phyloP scores from a whole-genome alignment of 2,888 invertebrate species.

The Acanthoscelides obtectus region DNA sequence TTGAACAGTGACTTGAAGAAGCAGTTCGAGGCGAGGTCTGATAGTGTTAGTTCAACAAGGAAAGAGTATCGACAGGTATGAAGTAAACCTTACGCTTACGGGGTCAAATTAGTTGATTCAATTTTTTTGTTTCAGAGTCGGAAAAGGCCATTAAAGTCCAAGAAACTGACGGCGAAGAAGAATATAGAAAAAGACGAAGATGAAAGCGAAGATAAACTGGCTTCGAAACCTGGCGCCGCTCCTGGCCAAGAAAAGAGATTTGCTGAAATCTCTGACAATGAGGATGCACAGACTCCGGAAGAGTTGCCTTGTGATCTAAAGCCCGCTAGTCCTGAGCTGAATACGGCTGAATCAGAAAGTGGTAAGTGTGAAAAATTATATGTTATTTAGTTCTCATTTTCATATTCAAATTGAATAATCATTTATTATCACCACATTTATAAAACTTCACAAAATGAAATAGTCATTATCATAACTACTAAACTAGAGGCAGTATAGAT shows the following conservation, averaged over 20 bases:
- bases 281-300: slow-evolving; percentile 24
- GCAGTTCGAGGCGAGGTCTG: not conserved
- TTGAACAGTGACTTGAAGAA: not conserved
- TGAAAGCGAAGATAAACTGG: not conserved
- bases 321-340: slow-evolving; percentile 37
- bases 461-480: no score
- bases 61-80: not conserved
- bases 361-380: no score
- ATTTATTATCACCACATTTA: no score
- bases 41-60: not conserved
- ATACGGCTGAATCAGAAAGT: slow-evolving; percentile 43
- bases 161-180: slow-evolving; percentile 5
- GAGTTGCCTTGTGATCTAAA: slow-evolving; percentile 34
- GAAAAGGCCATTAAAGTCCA: not conserved
- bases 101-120: no score
- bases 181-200: slow-evolving; percentile 4
- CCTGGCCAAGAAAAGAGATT: slow-evolving; percentile 20
- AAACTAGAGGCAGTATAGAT: no score
- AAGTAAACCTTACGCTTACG: no score
- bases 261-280: slow-evolving; percentile 32
- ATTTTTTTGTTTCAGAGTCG: not conserved
- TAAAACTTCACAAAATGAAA: no score
- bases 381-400: no score
- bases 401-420: no score
- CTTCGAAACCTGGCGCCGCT: slow-evolving; percentile 18